These are phyloP conservation scores for Hafferia zeledoni DNA, from an alignment of 2,797 vertebrate species.

Conservation along the genomic window DNA sequence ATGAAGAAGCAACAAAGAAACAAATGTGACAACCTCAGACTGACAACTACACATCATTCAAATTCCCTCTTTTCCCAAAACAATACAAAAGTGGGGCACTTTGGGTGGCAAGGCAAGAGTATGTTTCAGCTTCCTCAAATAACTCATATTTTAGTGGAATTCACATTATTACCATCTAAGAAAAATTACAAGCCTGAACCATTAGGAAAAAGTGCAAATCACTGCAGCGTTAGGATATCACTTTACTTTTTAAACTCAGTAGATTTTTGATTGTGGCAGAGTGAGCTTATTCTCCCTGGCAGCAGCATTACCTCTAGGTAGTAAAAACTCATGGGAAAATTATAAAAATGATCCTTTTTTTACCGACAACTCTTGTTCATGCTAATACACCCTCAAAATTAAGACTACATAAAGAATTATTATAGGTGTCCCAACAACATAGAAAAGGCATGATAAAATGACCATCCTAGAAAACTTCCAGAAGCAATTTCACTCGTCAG, in stretches of 20 bases:
- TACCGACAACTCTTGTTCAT: neutral
- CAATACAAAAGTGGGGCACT: neutral
- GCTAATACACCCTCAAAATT: neutral
- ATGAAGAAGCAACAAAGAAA: conserved; percentile 6
- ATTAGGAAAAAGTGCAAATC: neutral
- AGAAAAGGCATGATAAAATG: neutral
- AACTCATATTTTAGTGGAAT: neutral
- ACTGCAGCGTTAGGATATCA: neutral
- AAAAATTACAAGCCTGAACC: neutral
- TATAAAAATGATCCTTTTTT: neutral
- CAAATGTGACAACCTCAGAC: neutral
- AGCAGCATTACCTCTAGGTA: neutral
- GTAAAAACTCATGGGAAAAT: neutral
- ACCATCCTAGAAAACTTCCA: neutral
- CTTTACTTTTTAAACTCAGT: neutral
- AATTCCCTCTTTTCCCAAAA: neutral
- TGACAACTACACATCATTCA: neutral
- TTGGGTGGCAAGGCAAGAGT: neutral
- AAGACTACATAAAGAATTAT: neutral
- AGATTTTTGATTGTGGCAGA: neutral
- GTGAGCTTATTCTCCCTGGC: neutral
- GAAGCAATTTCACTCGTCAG: neutral
- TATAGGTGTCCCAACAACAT: neutral
- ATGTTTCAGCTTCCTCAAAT: neutral
- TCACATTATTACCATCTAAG: neutral